Percentiles rank a stretch among this genome's conserved stretches.
Conservation (phyloP, 2,113 vertebrate species). For the Calonectris borealis region DNA sequence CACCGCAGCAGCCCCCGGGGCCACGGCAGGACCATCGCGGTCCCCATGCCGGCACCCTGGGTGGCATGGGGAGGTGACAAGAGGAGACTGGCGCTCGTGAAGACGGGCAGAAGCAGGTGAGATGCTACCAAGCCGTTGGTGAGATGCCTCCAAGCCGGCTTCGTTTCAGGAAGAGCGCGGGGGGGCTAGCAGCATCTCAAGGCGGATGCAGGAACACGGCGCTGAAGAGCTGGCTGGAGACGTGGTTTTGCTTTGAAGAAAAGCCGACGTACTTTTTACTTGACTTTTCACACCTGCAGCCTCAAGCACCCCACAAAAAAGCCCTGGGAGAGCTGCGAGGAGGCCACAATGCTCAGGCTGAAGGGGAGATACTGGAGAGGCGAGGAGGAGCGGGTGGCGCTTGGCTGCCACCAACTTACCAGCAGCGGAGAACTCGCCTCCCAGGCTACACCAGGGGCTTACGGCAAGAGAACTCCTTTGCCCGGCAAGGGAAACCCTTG, state of each 20-base stretch:
- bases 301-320: not conserved
- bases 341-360: not conserved
- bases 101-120: not conserved
- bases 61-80: not conserved
- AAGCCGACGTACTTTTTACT: not conserved
- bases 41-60: rapidly evolving
- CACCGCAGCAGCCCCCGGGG: not conserved
- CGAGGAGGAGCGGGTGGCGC: not conserved
- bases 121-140: rapidly evolving
- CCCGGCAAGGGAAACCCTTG: not conserved
- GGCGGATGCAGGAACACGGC: rapidly evolving
- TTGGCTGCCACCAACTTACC: not conserved
- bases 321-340: not conserved
- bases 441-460: not conserved
- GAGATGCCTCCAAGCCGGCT: not conserved
- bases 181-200: not conserved
- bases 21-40: rapidly evolving
- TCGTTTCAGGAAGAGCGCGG: rapidly evolving
- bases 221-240: not conserved
- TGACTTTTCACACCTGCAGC: not conserved
- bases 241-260: not conserved
- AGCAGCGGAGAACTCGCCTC: not conserved
- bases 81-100: not conserved
- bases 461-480: not conserved
- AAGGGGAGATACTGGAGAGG: too few relatives aligned